These are phyloP conservation scores for Margarornis squamiger DNA, from an alignment of 2,797 vertebrate species.

Conservation along the genomic window DNA sequence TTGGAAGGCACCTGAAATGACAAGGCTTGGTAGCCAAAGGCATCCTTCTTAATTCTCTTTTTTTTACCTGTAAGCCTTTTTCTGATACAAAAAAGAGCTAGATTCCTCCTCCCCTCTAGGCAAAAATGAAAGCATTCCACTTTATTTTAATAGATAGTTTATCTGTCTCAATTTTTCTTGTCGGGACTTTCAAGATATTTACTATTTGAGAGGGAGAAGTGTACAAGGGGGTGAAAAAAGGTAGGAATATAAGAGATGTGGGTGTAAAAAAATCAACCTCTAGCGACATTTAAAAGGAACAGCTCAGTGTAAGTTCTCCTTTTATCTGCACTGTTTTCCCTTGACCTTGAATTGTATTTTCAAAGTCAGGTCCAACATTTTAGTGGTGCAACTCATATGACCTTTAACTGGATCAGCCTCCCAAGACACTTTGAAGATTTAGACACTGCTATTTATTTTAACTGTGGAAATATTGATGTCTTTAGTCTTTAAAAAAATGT, in stretches of 20 bases:
- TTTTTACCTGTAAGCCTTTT: conserved; percentile 34
- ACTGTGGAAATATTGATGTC: not conserved
- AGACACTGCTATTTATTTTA: not conserved
- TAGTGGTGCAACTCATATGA: not conserved
- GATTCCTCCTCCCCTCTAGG: not conserved
- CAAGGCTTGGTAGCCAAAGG: not conserved
- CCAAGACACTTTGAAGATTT: not conserved
- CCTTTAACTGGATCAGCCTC: conserved; percentile 1
- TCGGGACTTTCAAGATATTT: not conserved
- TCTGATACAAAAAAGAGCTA: not conserved
- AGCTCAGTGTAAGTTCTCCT: not conserved
- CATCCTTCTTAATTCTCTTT: not conserved
- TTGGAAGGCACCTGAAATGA: not conserved
- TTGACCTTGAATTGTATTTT: not conserved
- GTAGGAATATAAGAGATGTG: not conserved
- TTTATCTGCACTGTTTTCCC: not conserved
- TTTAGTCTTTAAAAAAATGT: not conserved
- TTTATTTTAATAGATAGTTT: not conserved
- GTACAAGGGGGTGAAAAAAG: not conserved
- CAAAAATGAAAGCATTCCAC: conserved; percentile 60
- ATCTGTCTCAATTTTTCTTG: not conserved
- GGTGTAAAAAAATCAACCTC: not conserved
- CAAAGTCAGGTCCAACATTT: not conserved
- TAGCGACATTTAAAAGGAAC: not conserved
- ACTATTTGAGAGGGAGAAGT: not conserved